A percentile compares a stretch with the other conserved stretches of the same genome.
Conservation (phyloP, 2,888 invertebrate species). For the Noctua fimbriata region DNA sequence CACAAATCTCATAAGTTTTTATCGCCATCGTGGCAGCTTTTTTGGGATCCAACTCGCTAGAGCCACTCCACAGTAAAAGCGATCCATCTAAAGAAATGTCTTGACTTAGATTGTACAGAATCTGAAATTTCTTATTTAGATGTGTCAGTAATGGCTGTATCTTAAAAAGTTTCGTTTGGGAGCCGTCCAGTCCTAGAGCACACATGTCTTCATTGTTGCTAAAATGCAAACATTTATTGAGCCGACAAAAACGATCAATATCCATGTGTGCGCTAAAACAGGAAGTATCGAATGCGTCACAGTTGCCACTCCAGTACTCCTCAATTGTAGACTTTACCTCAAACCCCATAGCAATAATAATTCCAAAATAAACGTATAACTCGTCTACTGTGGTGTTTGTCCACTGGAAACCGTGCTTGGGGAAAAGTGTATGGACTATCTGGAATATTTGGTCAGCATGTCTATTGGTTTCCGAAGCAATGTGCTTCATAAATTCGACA, state of each 20-base stretch:
- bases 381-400: background rate
- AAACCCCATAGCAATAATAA: background rate
- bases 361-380: background rate
- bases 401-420: background rate
- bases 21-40: slow-evolving; percentile 50
- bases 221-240: background rate
- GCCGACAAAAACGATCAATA: background rate
- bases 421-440: background rate
- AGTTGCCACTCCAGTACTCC: background rate
- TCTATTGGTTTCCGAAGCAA: slow-evolving; percentile 5
- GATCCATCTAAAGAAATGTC: slow-evolving; percentile 60
- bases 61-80: slow-evolving; percentile 59
- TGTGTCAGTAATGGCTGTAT: background rate
- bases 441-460: slow-evolving; percentile 5
- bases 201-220: background rate
- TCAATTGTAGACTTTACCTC: background rate
- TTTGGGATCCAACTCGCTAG: slow-evolving; percentile 51
- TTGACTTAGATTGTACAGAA: slow-evolving; percentile 12
- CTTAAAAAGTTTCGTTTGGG: slow-evolving; percentile 4
- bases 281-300: background rate
- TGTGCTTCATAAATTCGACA: background rate
- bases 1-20: slow-evolving; percentile 63
- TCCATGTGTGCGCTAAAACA: slow-evolving; percentile 2
- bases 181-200: background rate
- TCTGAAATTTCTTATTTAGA: background rate